phyloP scores from a whole-genome alignment of 2,113 vertebrate species.

The Atrichornis clamosus region DNA sequence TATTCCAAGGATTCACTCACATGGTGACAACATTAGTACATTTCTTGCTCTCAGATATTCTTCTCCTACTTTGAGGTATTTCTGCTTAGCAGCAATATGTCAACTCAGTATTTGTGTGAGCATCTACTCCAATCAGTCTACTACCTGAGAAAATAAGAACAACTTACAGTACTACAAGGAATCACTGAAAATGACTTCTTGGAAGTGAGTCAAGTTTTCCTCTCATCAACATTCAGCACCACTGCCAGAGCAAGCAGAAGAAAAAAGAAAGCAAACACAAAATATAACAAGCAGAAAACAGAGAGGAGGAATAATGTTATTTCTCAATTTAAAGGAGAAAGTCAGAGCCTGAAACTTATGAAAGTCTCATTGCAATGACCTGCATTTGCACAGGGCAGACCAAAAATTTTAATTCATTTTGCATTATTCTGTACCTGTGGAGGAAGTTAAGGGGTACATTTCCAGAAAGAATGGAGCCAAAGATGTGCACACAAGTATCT shows the following conservation, averaged over 20 bases:
- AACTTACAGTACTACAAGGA: background rate
- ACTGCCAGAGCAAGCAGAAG: conserved; percentile 2
- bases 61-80: background rate
- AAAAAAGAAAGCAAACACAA: conserved; percentile 24
- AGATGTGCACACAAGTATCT: background rate
- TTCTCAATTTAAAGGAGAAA: conserved; percentile 5
- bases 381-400: background rate
- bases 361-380: background rate
- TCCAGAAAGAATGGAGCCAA: background rate
- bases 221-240: conserved; percentile 54
- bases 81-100: background rate
- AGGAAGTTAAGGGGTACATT: background rate
- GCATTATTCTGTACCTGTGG: background rate
- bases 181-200: conserved; percentile 31
- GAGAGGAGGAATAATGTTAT: background rate
- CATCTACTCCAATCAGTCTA: background rate
- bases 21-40: background rate
- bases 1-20: background rate
- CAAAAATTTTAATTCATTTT: background rate
- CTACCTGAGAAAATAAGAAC: background rate
- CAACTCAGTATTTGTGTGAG: background rate
- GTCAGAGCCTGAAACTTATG: background rate
- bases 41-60: background rate
- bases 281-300: conserved; percentile 22
- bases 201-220: conserved; percentile 24